Base-by-base conservation (phyloP, 2,113 vertebrate genomes). In the Bos javanicus region DNA sequence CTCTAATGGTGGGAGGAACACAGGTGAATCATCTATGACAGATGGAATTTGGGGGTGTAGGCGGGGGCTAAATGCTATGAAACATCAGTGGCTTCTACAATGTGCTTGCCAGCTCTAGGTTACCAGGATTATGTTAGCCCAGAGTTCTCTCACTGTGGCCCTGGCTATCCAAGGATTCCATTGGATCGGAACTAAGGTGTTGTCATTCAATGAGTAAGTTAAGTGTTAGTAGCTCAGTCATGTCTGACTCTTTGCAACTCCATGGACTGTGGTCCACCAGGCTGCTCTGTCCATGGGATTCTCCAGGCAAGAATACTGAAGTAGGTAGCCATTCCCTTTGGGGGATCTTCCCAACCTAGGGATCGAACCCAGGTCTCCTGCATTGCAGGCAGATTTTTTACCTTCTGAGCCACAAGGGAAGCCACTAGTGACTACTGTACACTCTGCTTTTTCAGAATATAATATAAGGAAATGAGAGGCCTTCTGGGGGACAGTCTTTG, bases 401-500 rank as follows among this genome's bases (percentile, higher is more conserved):
- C n/a, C n/a, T 71, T 71, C n/a, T 71, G 67, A 71, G 67, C 19
- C 67, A 71, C n/a, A 1, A 71, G 19, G n/a, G 10, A 62, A 62
- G 60, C 60, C 64, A 87, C 15, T 62, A 74, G 52, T 81, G 64
- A 19, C 74, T 92, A 71, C 33, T 88, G 56, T 59, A 64, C 62
- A 59, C 33, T 76, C 50, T 80, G 82, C 17, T 4, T 64, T 88
- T 97, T 87, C 52, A 62, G 90, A 97, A 96, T 87, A 90, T 57
- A 23, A 94, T 30, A 82, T 21, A 67, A 71, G 39, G 36, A 95
- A 95, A 57, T 19, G 1, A 10, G n/a, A 95, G 71, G 25, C 36
- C 82, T 94, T 60, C 50, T 83, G 8, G 7, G 43, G 87, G 50
- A 82, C 25, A 78, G 59, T 33, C 52, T 84, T 71, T 88, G 28